Evolutionary conservation across 2,888 invertebrate genomes (phyloP), one percentile per base, ranked within the genome.

Genomic region (Argyra leucocephala): DNA sequence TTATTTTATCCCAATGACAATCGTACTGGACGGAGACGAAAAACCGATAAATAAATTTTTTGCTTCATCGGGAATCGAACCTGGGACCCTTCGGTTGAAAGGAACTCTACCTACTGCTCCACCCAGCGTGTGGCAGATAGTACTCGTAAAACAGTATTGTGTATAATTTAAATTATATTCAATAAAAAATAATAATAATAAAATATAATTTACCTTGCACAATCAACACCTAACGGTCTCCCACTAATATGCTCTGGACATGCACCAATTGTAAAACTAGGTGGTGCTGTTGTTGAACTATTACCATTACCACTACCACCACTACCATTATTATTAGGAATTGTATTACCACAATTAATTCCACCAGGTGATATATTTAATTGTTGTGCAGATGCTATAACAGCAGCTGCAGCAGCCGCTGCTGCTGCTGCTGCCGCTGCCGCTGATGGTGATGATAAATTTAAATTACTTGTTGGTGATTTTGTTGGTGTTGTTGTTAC

Each of bases 221-320:
- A 97, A 76, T 96, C 96, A 65, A 94, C 91, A 63, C 95, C 96
- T 71, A 93, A 90, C 1, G 93, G 93, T 70, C 95, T 84, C 60
- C 96, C 96, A 75, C 93, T 94, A 70, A 96, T 89, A 79, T 96
- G 96, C 74, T 96, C 94, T 24, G 95, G 92, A 79, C 95, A 95
- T 57, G 94, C 93, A 60, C 93, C 93, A 80, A 93, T 93, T 76
- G 93, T 93, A 69, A 93, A 80, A 67, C 78, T 79, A 2, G 71
- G 69, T 68, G 70, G 68, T 9, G 70, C 68, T n/a, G 66, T 61
- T 67, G 58, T 67, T 21, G 21, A 9, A 63, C 31, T 36, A 62
- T 21, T 36, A 37, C 2, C 18, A 18, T 18, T 48, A 12, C n/a
- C n/a, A 48, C n/a, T 48, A 31, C 31, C 10, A 31, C 31, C 10